These are phyloP conservation scores for Conistra vaccinii DNA, from an alignment of 2,888 invertebrate genomes.

Conservation along the genomic window DNA sequence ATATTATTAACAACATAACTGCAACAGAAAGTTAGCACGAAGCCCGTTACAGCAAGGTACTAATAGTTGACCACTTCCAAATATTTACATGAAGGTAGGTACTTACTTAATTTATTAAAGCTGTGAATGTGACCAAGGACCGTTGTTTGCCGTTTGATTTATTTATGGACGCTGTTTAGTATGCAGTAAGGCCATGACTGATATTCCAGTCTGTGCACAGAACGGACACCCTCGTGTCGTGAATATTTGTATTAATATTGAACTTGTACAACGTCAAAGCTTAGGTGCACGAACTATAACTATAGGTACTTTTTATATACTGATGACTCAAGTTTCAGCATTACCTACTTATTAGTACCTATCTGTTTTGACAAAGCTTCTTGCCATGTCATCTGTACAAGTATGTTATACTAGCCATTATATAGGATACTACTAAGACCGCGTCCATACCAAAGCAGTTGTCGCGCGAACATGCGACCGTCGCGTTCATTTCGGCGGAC, in stretches of 20 bases:
- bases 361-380: background rate
- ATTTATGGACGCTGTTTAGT: constrained; percentile 73
- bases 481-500: background rate
- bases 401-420: background rate
- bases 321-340: constrained; percentile 14
- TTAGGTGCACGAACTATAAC: constrained; percentile 3
- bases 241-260: constrained; percentile 73
- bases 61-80: background rate
- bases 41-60: background rate
- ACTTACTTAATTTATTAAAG: constrained; percentile 29
- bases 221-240: constrained; percentile 81
- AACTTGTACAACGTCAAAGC: constrained; percentile 52
- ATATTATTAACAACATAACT: constrained; percentile 19
- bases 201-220: constrained; percentile 83
- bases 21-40: constrained; percentile 14
- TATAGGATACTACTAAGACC: background rate
- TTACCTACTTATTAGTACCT: background rate
- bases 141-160: constrained; percentile 63
- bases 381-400: background rate
- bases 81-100: constrained; percentile 16
- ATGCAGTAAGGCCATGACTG: constrained; percentile 77
- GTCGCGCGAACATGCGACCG: constrained; percentile 3
- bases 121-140: constrained; percentile 58
- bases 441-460: background rate
- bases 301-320: constrained; percentile 11